Conservation (phyloP, 2,888 invertebrate genomes). For the Macrosoma leucophasiata region DNA sequence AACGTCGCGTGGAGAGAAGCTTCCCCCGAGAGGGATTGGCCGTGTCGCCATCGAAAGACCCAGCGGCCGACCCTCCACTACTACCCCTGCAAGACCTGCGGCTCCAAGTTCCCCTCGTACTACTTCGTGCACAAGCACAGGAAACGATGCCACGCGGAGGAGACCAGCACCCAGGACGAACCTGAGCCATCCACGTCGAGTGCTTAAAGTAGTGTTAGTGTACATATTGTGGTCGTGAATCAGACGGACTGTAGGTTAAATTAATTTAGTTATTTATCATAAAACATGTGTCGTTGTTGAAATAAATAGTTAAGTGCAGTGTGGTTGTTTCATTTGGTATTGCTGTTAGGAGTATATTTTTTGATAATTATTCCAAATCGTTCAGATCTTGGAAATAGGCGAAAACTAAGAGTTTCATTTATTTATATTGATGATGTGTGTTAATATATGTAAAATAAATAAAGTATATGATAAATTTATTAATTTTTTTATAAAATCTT, state of each 20-base stretch:
- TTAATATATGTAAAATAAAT: no score
- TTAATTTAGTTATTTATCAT: slow-evolving; percentile 36
- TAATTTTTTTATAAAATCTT: no score
- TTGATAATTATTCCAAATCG: no score
- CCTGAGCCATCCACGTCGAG: slow-evolving; percentile 48
- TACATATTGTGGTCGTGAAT: no score
- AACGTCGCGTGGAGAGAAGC: slow-evolving; percentile 83
- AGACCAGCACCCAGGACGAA: slow-evolving; percentile 36
- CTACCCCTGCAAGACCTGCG: slow-evolving; percentile 95
- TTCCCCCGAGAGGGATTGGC: slow-evolving; percentile 81
- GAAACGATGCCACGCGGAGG: slow-evolving; percentile 87
- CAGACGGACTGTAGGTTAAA: slow-evolving; percentile 31
- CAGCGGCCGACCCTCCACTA: slow-evolving; percentile 84
- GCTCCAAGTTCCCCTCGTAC: slow-evolving; percentile 93
- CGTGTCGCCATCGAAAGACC: slow-evolving; percentile 90
- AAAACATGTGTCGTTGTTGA: slow-evolving; percentile 30
- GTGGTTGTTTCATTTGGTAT: slow-evolving; percentile 25
- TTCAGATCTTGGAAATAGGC: no score
- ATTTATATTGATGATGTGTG: no score
- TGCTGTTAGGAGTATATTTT: no score
- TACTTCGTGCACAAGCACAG: slow-evolving; percentile 95
- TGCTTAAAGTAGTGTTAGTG: no score
- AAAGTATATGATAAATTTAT: no score
- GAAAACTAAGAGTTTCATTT: no score
- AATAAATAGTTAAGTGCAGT: slow-evolving; percentile 37